These are phyloP conservation scores for Pitta sordida DNA, from an alignment of 2,113 vertebrate species.

Conservation along the genomic window DNA sequence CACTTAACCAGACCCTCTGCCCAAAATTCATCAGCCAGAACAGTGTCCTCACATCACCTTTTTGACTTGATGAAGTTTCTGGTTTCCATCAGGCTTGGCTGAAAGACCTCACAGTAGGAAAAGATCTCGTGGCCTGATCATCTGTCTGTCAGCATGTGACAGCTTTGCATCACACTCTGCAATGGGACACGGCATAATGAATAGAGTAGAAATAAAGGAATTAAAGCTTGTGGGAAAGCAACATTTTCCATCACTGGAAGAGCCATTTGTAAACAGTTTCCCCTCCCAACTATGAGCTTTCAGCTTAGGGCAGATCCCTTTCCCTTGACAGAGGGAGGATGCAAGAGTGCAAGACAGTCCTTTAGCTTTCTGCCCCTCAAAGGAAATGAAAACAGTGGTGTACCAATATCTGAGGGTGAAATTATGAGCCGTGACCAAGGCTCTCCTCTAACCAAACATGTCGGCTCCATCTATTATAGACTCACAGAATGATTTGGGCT, in stretches of 20 bases:
- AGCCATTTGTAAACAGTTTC: neutral
- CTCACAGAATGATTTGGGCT: neutral
- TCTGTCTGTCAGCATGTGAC: neutral
- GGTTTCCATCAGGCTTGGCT: neutral
- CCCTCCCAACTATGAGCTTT: neutral
- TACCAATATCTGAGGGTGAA: too few species aligned
- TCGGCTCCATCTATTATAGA: neutral
- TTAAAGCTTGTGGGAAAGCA: neutral
- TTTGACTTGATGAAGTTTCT: neutral
- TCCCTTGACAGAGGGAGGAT: neutral
- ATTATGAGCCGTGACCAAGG: neutral
- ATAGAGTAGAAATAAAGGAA: neutral
- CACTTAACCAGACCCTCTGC: neutral
- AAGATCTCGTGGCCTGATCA: neutral
- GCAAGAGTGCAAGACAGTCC: too few species aligned
- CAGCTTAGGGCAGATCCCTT: neutral
- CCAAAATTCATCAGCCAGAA: neutral
- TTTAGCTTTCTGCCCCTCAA: neutral
- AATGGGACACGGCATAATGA: accelerated
- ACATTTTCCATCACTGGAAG: neutral
- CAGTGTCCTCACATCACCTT: neutral
- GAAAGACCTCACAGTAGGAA: neutral
- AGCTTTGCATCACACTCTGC: neutral
- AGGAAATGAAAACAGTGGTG: neutral
- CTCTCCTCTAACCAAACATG: neutral